These are phyloP conservation scores for Loriculus beryllinus DNA, from an alignment of 2,797 vertebrate genomes.

Conservation along the genomic window DNA sequence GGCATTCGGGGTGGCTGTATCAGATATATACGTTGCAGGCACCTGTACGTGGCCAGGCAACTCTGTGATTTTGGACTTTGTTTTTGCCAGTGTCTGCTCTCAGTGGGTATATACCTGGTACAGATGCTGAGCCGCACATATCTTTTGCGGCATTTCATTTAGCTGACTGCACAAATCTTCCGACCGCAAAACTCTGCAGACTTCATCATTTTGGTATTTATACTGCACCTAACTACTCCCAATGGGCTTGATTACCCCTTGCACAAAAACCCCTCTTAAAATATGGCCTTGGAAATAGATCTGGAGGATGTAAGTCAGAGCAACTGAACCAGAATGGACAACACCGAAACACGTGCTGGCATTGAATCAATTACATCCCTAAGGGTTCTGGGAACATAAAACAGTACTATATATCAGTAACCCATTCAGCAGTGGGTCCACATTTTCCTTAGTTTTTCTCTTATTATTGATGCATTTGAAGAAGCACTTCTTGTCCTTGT, in stretches of 20 bases:
- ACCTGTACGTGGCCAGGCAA: neutral
- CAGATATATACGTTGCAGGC: neutral
- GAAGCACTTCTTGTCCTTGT: neutral
- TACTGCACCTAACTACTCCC: neutral
- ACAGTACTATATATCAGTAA: neutral
- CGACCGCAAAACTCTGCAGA: neutral
- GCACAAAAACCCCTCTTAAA: neutral
- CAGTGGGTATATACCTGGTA: neutral
- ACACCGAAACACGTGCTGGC: neutral
- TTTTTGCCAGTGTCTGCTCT: neutral
- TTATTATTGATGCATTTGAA: neutral
- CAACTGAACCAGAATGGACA: neutral
- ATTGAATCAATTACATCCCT: neutral
- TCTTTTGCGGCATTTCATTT: neutral
- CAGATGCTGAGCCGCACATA: neutral
- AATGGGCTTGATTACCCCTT: neutral
- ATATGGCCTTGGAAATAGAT: neutral
- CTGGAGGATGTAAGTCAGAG: neutral
- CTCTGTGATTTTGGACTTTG: accelerated
- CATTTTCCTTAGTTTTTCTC: neutral
- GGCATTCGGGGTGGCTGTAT: accelerated
- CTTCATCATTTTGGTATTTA: neutral
- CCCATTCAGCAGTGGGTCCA: neutral
- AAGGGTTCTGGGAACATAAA: neutral
- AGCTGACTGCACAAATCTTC: neutral